Percentiles rank a stretch among this genome's conserved stretches.
Conservation (phyloP, 2,888 invertebrate species). For the Harpalus rufipes region DNA sequence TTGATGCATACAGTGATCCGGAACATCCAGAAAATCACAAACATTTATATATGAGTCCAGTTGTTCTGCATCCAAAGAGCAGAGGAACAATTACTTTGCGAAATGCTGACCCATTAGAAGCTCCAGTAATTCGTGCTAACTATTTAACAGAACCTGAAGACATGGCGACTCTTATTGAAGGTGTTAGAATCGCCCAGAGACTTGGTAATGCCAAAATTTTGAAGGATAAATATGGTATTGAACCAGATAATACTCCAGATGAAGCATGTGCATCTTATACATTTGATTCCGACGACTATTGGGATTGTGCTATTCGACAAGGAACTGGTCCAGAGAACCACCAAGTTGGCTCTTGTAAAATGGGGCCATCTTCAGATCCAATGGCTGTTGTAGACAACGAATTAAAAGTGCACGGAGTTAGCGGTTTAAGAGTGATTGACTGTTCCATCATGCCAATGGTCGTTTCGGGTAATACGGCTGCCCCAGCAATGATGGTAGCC, state of each 20-base stretch:
- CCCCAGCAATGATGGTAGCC: conserved; percentile 76
- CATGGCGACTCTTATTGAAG: conserved; percentile 82
- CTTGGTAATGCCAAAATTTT: conserved; percentile 81
- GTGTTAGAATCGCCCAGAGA: conserved; percentile 80
- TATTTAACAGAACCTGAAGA: conserved; percentile 86
- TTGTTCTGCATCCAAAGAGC: conserved; percentile 84
- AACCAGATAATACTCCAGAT: conserved; percentile 77
- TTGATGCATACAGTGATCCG: conserved; percentile 75
- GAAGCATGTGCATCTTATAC: conserved; percentile 77
- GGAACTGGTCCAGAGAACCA: conserved; percentile 90
- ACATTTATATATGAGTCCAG: conserved; percentile 79
- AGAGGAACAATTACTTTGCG: conserved; percentile 82
- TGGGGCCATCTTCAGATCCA: conserved; percentile 86
- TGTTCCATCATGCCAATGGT: conserved; percentile 76
- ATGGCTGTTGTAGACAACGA: conserved; percentile 87
- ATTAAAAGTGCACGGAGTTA: conserved; percentile 82
- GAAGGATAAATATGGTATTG: conserved; percentile 80
- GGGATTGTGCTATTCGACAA: conserved; percentile 85
- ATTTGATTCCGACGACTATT: conserved; percentile 85
- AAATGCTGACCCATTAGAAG: conserved; percentile 83
- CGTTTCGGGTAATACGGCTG: conserved; percentile 76
- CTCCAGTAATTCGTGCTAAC: conserved; percentile 88
- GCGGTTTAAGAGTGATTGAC: conserved; percentile 79
- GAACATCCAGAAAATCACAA: conserved; percentile 73
- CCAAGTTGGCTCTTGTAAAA: conserved; percentile 90